These are phyloP conservation scores for Lepetodrilus schrolli DNA, from an alignment of 2,888 invertebrate species.

Conservation along the genomic window DNA sequence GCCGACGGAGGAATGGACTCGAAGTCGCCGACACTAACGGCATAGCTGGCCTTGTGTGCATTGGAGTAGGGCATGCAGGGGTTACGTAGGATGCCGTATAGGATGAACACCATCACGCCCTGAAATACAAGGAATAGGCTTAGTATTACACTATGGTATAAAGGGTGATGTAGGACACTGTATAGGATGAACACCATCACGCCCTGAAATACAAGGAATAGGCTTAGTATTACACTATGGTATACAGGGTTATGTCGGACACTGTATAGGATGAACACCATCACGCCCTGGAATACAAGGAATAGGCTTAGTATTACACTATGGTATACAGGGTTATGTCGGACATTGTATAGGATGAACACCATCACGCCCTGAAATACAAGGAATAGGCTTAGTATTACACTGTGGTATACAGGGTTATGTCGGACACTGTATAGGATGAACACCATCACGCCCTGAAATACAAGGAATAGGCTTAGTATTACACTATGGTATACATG, in stretches of 20 bases:
- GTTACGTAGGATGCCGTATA: constrained; percentile 67
- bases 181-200: constrained; percentile 64
- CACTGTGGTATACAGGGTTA: too few relatives aligned
- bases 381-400: too few relatives aligned
- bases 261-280: constrained; percentile 63
- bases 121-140: constrained; percentile 42
- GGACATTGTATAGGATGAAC: constrained; percentile 59
- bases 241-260: constrained; percentile 66
- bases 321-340: constrained; percentile 70
- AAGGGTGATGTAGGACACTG: constrained; percentile 65
- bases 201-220: constrained; percentile 54
- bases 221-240: too few relatives aligned
- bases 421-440: too few relatives aligned
- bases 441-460: too few relatives aligned
- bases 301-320: too few relatives aligned
- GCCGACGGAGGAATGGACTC: constrained; percentile 36
- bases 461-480: too few relatives aligned
- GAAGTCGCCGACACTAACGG: constrained; percentile 45
- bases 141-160: too few relatives aligned
- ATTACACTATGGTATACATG: too few relatives aligned
- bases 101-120: constrained; percentile 64
- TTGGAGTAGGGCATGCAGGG: constrained; percentile 60
- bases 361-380: constrained; percentile 63
- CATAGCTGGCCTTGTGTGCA: constrained; percentile 58
- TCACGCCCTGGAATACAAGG: constrained; percentile 57